These are phyloP conservation scores for Paracentrotus lividus DNA, from an alignment of 53 echinoderm and acorn worm species.

Conservation along the genomic window DNA sequence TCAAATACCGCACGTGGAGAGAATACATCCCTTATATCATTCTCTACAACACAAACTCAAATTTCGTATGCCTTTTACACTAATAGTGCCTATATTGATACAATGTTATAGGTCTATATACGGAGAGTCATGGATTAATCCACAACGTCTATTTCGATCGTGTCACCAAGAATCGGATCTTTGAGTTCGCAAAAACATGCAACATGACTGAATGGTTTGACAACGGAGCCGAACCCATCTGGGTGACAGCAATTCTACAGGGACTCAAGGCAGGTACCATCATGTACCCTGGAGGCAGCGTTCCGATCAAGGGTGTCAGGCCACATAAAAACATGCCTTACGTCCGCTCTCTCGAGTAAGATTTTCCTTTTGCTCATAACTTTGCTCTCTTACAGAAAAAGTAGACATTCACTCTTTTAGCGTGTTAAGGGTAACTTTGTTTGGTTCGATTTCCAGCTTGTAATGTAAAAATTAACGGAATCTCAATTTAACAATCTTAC, in stretches of 20 bases:
- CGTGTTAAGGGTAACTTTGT: too few species aligned
- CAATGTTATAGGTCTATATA: conserved; percentile 77
- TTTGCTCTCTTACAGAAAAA: too few species aligned
- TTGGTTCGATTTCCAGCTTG: too few species aligned
- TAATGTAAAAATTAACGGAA: too few species aligned
- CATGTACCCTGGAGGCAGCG: conserved; percentile 90
- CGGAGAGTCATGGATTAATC: conserved; percentile 88
- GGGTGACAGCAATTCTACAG: conserved; percentile 86
- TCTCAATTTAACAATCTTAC: too few species aligned
- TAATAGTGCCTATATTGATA: too few species aligned
- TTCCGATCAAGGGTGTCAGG: conserved; percentile 79
- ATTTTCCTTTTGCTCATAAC: too few species aligned
- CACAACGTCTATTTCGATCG: conserved; percentile 82
- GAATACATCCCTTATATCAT: too few species aligned
- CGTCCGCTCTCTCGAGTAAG: not conserved
- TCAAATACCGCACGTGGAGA: too few species aligned
- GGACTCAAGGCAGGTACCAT: conserved; percentile 85
- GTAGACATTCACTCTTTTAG: too few species aligned
- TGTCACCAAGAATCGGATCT: conserved; percentile 72
- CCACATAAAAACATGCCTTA: not conserved
- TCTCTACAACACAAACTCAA: too few species aligned
- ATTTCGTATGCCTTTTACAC: too few species aligned
- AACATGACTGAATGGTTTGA: conserved; percentile 84
- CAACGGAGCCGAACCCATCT: conserved; percentile 78
- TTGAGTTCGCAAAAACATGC: not conserved